Conservation (phyloP, 1,140 invertebrate genomes). For the Lysiphlebus fabarum region DNA sequence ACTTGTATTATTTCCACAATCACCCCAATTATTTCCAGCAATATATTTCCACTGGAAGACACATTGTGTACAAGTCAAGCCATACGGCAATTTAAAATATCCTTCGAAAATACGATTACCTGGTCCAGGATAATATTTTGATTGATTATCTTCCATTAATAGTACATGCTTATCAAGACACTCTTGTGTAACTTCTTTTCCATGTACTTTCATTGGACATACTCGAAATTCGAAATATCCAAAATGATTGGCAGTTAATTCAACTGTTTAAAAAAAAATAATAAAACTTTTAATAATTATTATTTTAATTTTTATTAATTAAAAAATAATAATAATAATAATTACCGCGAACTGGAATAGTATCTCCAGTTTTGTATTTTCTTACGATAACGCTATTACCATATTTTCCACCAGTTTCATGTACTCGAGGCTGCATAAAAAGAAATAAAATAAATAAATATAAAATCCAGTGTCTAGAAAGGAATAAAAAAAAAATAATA, state of each 20-base stretch:
- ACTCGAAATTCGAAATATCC: conserved; percentile 87
- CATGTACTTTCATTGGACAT: conserved; percentile 64
- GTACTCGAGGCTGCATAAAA: conserved; percentile 63
- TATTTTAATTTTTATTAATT: too few species aligned
- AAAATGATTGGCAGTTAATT: conserved; percentile 75
- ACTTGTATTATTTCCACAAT: conserved; percentile 65
- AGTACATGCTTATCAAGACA: conserved; percentile 75
- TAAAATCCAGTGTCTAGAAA: background rate
- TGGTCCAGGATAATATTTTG: conserved; percentile 70
- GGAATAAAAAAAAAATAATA: background rate
- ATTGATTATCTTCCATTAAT: conserved; percentile 54
- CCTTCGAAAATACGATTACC: conserved; percentile 77
- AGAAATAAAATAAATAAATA: conserved; percentile 18
- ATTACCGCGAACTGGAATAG: conserved; percentile 62
- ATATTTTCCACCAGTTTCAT: conserved; percentile 83
- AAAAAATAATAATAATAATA: too few species aligned
- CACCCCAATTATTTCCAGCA: conserved; percentile 78
- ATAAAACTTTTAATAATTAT: too few species aligned
- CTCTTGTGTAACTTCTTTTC: conserved; percentile 64
- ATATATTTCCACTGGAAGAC: conserved; percentile 80
- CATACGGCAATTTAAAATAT: conserved; percentile 66
- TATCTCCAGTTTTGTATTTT: conserved; percentile 65
- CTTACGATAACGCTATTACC: conserved; percentile 77
- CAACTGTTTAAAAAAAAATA: conserved; percentile 47
- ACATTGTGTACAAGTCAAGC: conserved; percentile 71